Conservation (phyloP, 1,140 invertebrate species). For the Temnothorax longispinosus region DNA sequence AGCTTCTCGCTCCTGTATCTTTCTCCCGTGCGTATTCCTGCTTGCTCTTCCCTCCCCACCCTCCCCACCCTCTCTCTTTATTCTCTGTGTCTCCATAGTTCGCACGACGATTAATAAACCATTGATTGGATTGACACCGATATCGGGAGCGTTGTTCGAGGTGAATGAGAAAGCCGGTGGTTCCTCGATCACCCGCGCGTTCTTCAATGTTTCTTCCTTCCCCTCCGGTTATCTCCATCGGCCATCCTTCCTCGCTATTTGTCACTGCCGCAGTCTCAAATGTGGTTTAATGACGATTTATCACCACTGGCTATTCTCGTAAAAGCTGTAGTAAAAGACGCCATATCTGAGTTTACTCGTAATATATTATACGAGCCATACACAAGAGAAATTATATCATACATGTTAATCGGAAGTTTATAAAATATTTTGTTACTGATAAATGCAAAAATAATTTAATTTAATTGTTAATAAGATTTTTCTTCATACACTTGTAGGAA, state of each 20-base stretch:
- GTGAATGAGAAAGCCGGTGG: slow-evolving; percentile 64
- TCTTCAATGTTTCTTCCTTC: slow-evolving; percentile 58
- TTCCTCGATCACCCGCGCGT: slow-evolving; percentile 44
- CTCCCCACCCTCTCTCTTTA: slow-evolving; percentile 4
- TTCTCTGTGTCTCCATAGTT: slow-evolving; percentile 71
- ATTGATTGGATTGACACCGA: slow-evolving; percentile 84
- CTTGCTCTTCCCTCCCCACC: slow-evolving; percentile 4
- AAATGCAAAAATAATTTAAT: background rate
- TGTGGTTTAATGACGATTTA: slow-evolving; percentile 47
- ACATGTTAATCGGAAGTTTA: background rate
- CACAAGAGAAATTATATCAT: background rate
- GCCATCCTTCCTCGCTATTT: slow-evolving; percentile 42
- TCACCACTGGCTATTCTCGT: slow-evolving; percentile 4
- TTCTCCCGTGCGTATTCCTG: slow-evolving; percentile 25
- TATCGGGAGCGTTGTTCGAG: slow-evolving; percentile 74
- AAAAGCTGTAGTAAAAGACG: background rate
- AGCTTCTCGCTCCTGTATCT: slow-evolving; percentile 25
- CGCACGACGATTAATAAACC: slow-evolving; percentile 83
- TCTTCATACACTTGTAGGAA: background rate
- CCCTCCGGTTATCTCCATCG: background rate
- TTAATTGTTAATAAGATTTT: background rate
- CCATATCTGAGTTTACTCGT: background rate
- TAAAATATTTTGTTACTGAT: background rate
- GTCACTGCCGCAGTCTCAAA: slow-evolving; percentile 50
- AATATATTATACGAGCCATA: background rate